Percentiles rank a stretch among this genome's conserved stretches.
Conservation (phyloP, 2,113 vertebrate genomes). For the Lanius ludovicianus region DNA sequence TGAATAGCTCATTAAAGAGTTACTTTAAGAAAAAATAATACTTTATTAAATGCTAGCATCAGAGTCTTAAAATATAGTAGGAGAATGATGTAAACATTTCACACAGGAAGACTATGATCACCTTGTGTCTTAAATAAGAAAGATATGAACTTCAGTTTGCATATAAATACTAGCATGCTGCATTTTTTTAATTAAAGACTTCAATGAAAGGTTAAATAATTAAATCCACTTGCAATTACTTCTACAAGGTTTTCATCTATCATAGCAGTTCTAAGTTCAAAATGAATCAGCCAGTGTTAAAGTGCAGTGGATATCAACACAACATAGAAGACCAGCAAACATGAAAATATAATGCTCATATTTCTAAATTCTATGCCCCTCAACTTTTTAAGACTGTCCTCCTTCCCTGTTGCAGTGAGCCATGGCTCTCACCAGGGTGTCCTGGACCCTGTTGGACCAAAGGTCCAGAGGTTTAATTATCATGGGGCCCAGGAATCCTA, state of each 20-base stretch:
- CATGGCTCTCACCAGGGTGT: no score
- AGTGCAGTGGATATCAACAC: not conserved
- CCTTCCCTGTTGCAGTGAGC: not conserved
- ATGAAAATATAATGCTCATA: not conserved
- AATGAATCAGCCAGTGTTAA: not conserved
- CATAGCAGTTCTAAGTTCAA: not conserved
- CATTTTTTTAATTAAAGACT: not conserved
- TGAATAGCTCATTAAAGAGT: not conserved
- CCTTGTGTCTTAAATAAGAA: not conserved
- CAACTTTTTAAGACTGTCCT: not conserved
- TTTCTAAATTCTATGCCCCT: not conserved
- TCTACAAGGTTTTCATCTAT: not conserved
- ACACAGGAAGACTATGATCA: not conserved
- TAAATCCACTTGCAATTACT: not conserved
- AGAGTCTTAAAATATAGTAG: not conserved
- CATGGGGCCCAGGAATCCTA: no score
- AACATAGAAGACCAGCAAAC: not conserved
- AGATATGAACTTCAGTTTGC: not conserved
- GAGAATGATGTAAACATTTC: not conserved
- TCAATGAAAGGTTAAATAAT: not conserved
- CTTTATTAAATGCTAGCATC: not conserved
- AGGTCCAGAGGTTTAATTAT: no score
- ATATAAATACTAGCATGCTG: not conserved
- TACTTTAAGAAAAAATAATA: not conserved
- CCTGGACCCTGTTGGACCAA: no score